Evolutionary conservation across 1,140 invertebrate genomes (phyloP).

Genomic region (Rhopalosiphum padi): DNA sequence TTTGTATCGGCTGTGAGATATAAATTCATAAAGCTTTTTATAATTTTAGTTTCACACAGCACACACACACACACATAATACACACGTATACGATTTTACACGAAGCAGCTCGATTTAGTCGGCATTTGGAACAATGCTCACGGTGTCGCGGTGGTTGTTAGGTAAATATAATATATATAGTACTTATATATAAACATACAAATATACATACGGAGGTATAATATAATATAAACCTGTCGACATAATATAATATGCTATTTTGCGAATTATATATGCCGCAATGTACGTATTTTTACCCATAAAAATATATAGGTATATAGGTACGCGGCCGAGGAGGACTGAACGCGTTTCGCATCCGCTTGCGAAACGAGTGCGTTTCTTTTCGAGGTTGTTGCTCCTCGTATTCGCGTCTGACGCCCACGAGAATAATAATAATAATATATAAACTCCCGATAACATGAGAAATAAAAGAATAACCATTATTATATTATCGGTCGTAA

Average conservation of each 20-base stretch:
- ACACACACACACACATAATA: neutral
- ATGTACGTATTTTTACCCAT: neutral
- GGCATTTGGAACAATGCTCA: neutral
- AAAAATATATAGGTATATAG: neutral
- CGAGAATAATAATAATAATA: neutral
- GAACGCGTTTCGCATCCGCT: constrained; percentile 28
- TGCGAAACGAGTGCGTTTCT: constrained; percentile 26
- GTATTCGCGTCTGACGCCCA: constrained; percentile 55
- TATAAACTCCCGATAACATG: neutral
- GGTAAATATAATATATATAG: neutral
- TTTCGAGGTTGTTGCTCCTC: constrained; percentile 56
- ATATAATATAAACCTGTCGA: neutral
- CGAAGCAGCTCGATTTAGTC: neutral
- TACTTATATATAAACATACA: neutral
- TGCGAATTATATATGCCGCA: neutral
- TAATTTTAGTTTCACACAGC: neutral
- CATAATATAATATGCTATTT: neutral
- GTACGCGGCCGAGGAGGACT: neutral
- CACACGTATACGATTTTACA: neutral
- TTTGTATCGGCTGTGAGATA: neutral
- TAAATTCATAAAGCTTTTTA: neutral
- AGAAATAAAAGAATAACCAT: neutral
- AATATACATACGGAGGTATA: neutral
- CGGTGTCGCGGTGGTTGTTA: neutral
- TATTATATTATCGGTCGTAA: constrained; percentile 35